A percentile compares a stretch with the other conserved stretches of the same genome.
phyloP scores from a whole-genome alignment of 2,797 vertebrate genomes.

The Heterohyrax brucei region DNA sequence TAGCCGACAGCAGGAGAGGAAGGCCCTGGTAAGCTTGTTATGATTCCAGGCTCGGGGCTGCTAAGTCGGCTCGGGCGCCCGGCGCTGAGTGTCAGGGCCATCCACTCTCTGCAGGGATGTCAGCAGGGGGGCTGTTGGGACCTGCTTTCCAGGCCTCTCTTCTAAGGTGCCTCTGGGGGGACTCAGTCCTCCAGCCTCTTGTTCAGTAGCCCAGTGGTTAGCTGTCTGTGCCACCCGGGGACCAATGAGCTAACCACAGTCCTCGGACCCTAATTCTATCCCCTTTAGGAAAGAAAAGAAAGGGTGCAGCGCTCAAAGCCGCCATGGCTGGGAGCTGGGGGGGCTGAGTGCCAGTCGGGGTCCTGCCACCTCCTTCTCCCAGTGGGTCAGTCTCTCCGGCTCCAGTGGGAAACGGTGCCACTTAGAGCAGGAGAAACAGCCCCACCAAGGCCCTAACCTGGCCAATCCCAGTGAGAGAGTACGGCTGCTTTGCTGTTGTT shows the following conservation, averaged over 20 bases:
- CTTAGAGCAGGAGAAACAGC: accelerated
- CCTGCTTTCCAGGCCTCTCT: too few species aligned
- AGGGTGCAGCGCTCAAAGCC: accelerated
- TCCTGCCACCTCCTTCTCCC: background rate
- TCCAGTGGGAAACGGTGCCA: background rate
- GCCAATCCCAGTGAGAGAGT: accelerated
- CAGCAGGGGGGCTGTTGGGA: too few species aligned
- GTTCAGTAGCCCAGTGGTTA: background rate
- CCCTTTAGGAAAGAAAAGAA: background rate
- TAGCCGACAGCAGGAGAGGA: too few species aligned
- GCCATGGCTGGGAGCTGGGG: background rate
- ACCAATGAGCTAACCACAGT: background rate
- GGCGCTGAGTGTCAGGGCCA: too few species aligned
- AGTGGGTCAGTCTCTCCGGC: accelerated
- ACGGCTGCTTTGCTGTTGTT: accelerated
- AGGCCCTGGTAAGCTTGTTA: too few species aligned
- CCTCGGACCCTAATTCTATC: background rate
- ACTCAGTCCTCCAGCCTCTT: too few species aligned
- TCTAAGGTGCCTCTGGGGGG: too few species aligned
- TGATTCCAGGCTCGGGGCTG: too few species aligned
- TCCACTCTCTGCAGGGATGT: too few species aligned
- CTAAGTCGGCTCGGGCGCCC: too few species aligned
- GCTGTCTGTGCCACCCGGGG: background rate
- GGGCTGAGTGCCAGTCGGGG: background rate
- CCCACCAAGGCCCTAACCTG: accelerated